Conservation (phyloP, 2,113 vertebrate genomes). For the human (Homo sapiens) region GRCh38 chr9:64914001-64914500, state of each 20-base stretch:
- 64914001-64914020: too few species aligned
- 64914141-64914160: not conserved
- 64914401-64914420: conserved; percentile 75
- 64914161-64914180: not conserved
- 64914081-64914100: too few species aligned
- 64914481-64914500: not conserved
- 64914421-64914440: conserved; percentile 70
- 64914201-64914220: not conserved
- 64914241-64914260: not conserved
- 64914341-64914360: conserved; percentile 76
- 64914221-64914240: not conserved
- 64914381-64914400: conserved; percentile 72
- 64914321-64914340: conserved; percentile 65
- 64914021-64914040: too few species aligned
- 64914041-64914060: too few species aligned
- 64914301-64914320: conserved; percentile 64
- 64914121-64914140: not conserved
- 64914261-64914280: not conserved
- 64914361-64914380: conserved; percentile 59
- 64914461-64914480: conserved; percentile 66
- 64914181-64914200: not conserved
- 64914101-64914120: not conserved
- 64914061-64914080: too few species aligned
- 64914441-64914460: conserved; percentile 57
- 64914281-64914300: conserved; percentile 74